Evolutionary conservation across 2,113 vertebrate genomes (phyloP).

Genomic region (Oxygymnocypris stewartii): DNA sequence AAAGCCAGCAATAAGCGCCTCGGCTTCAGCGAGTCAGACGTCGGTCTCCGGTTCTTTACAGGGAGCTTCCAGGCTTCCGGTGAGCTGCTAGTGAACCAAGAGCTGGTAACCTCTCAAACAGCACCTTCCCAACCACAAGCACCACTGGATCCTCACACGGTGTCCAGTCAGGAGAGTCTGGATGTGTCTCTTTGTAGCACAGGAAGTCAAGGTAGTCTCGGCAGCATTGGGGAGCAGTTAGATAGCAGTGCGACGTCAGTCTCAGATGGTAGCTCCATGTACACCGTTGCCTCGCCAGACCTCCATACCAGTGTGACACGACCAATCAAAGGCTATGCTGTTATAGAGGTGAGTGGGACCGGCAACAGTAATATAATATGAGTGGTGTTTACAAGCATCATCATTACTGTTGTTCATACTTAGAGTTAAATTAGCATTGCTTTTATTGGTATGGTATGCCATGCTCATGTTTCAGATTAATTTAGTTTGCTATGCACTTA

Average conservation of each 20-base stretch:
- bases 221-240: constrained; percentile 88
- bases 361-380: not conserved
- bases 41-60: constrained; percentile 89
- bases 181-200: constrained; percentile 94
- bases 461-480: not conserved
- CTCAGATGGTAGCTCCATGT: constrained; percentile 87
- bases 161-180: constrained; percentile 95
- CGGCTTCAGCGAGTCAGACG: constrained; percentile 91
- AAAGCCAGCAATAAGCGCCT: constrained; percentile 87
- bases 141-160: constrained; percentile 81
- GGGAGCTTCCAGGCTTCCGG: constrained; percentile 86
- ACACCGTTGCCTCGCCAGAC: constrained; percentile 87
- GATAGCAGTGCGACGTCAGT: constrained; percentile 84
- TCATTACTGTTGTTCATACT: not conserved
- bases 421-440: not conserved
- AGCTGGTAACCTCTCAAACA: constrained; percentile 75
- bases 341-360: constrained; percentile 85
- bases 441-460: not conserved
- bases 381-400: not conserved
- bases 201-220: constrained; percentile 90
- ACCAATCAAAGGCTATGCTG: constrained; percentile 95
- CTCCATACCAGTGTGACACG: constrained; percentile 77
- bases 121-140: constrained; percentile 72
- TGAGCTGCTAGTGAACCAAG: constrained; percentile 86
- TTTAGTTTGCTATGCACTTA: not conserved